Conservation (phyloP, 2,797 vertebrate species). For the Cryptoblepharus egeriae region DNA sequence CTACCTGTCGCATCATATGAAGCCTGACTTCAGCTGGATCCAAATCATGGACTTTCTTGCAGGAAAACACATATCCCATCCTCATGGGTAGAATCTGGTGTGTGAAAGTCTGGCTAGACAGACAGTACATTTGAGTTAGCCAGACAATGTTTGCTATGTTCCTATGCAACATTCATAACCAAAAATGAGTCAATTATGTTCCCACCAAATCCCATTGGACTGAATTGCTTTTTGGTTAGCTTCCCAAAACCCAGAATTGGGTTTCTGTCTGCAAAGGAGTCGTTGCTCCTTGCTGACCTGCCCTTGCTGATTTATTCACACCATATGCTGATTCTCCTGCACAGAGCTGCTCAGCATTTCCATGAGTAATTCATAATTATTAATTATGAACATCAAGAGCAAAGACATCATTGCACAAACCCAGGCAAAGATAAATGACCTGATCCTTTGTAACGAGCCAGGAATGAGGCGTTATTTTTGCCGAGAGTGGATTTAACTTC, state of each 20-base stretch:
- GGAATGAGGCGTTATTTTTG: not conserved
- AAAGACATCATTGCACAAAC: not conserved
- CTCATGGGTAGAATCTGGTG: not conserved
- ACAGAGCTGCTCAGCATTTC: conserved; percentile 7
- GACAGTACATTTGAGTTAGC: not conserved
- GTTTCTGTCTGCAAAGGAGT: not conserved
- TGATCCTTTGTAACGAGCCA: not conserved
- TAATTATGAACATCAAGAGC: conserved; percentile 37
- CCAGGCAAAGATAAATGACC: conserved; percentile 13
- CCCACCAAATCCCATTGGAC: conserved; percentile 1
- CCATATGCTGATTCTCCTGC: not conserved
- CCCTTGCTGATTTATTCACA: not conserved
- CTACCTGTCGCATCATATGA: not conserved
- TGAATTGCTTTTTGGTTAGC: not conserved
- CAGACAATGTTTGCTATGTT: not conserved
- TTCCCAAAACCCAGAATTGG: not conserved
- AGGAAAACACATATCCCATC: not conserved
- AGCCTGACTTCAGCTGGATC: not conserved
- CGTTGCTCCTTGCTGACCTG: not conserved
- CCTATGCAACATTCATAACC: not conserved
- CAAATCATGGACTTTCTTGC: not conserved
- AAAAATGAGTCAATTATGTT: conserved; percentile 9
- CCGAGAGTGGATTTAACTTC: conserved; percentile 6
- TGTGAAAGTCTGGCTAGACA: not conserved
- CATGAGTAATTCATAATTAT: conserved; percentile 42